A percentile compares a stretch with the other conserved stretches of the same genome.
Conservation (phyloP, 2,797 vertebrate genomes). For the Hoplostethus atlanticus region DNA sequence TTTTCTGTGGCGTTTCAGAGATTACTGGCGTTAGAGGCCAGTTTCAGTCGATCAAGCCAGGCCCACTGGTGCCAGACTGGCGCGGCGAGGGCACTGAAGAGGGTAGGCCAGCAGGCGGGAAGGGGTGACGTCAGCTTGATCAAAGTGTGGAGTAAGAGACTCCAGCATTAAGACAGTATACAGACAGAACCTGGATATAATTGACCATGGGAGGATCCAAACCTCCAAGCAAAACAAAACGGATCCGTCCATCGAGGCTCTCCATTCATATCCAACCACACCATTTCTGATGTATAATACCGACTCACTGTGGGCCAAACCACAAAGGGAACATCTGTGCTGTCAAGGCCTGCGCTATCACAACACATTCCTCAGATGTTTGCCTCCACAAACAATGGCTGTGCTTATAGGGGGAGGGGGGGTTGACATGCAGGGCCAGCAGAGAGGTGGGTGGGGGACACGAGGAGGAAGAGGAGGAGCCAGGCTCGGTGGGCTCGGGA, state of each 20-base stretch:
- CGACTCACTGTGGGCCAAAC: slow-evolving; percentile 36
- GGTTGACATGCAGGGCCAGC: slow-evolving; percentile 7
- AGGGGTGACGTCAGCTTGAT: slow-evolving; percentile 38
- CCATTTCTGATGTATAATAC: slow-evolving; percentile 40
- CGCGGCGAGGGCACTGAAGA: slow-evolving; percentile 19
- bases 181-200: not conserved
- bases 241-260: slow-evolving; percentile 3
- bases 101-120: slow-evolving; percentile 17
- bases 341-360: slow-evolving; percentile 69
- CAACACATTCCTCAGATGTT: slow-evolving; percentile 83
- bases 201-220: slow-evolving; percentile 11
- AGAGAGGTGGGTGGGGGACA: no score
- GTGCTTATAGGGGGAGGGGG: slow-evolving; percentile 60
- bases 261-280: slow-evolving; percentile 21
- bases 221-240: not conserved
- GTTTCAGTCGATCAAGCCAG: slow-evolving; percentile 46
- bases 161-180: slow-evolving; percentile 1
- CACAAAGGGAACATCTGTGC: slow-evolving; percentile 72
- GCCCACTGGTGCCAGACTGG: slow-evolving; percentile 62
- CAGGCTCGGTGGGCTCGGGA: not conserved
- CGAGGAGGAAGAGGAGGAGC: no score
- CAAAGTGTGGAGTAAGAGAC: slow-evolving; percentile 35
- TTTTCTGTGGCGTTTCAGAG: slow-evolving; percentile 63
- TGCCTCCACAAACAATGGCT: slow-evolving; percentile 74
- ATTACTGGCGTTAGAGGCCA: slow-evolving; percentile 60